Base-by-base conservation (phyloP, 2,888 invertebrate genomes). In the Tipula lateralis region DNA sequence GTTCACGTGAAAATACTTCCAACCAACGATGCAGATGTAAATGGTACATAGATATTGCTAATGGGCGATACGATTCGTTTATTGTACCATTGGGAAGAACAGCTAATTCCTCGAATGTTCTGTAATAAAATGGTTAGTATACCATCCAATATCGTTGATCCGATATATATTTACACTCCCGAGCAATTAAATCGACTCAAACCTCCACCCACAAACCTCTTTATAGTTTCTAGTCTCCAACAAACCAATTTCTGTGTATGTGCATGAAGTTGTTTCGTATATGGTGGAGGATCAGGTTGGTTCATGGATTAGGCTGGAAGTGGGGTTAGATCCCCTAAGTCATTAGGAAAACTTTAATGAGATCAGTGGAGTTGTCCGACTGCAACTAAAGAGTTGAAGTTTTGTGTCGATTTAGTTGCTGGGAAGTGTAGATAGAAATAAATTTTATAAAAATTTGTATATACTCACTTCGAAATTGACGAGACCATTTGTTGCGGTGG, bases 11-110 rank as follows among this genome's bases (percentile, higher is more conserved):
- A 91, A 99, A 99, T 87, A 96, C 95, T 90, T 97, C 95, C 86
- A 99, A 92, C 99, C 99, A 99, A 84, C 93, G 92, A 87, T 96
- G 95, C 88, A 99, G 93, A 91, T 97, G 98, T 86, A 96, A 93
- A 90, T 96, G 96, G 91, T 99, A 99, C 88, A 97, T 92, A 36
- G 97, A 97, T 89, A 97, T 96, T 85, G 96, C 94, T 87, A 96
- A 92, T 16, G 96, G 96, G 87, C 94, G 90, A 91, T 96, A 96
- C 85, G 94, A 94, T 86, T 95, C 94, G 90, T 97, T 96, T 85
- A 97, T 94, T 39, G 94, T 93, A 83, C 96, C 96, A 90, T 96
- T 96, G 9, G 95, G 92, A 86, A 94, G 93, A 86, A 96, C 92
- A 29, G 95, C 96, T 32, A 96, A 92, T 88, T 96, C 95, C 89